A percentile compares a stretch with the other conserved stretches of the same genome.
These are phyloP conservation scores for Julus scanicus DNA, from an alignment of 2,888 invertebrate species.

Conservation along the genomic window DNA sequence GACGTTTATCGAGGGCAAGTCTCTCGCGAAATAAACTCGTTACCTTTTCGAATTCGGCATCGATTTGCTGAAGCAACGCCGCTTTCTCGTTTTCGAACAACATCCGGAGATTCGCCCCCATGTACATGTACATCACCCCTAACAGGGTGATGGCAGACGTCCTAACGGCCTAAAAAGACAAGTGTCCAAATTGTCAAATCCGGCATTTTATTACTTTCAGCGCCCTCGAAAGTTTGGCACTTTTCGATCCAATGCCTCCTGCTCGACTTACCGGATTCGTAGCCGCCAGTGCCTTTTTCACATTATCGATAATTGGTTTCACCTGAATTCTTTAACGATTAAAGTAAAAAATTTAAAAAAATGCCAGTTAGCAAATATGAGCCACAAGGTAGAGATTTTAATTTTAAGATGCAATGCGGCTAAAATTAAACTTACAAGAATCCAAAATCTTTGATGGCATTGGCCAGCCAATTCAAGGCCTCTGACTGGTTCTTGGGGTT, in stretches of 20 bases:
- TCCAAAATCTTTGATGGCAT: conserved; percentile 86
- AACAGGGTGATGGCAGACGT: conserved; percentile 79
- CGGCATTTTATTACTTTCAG: no score
- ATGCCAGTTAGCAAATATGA: no score
- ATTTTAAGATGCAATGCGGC: background rate
- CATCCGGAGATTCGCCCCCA: conserved; percentile 79
- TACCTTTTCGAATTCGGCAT: conserved; percentile 84
- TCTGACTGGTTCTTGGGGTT: conserved; percentile 92
- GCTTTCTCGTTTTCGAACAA: conserved; percentile 90
- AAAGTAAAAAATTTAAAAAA: background rate
- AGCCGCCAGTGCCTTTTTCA: conserved; percentile 85
- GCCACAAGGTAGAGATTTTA: background rate
- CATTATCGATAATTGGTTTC: conserved; percentile 78
- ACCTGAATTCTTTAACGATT: conserved; percentile 71
- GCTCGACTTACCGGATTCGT: conserved; percentile 75
- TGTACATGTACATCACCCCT: conserved; percentile 82
- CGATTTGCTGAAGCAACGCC: conserved; percentile 83
- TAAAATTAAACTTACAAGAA: conserved; percentile 73
- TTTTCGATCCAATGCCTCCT: no score
- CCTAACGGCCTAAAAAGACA: conserved; percentile 72
- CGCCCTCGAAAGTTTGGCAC: no score
- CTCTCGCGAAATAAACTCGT: background rate
- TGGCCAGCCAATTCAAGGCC: conserved; percentile 81
- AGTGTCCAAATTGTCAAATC: background rate
- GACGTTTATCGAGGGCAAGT: no score